These are phyloP conservation scores for Pongo abelii DNA, from an alignment of 2,113 vertebrate species.

Conservation along the genomic window DNA sequence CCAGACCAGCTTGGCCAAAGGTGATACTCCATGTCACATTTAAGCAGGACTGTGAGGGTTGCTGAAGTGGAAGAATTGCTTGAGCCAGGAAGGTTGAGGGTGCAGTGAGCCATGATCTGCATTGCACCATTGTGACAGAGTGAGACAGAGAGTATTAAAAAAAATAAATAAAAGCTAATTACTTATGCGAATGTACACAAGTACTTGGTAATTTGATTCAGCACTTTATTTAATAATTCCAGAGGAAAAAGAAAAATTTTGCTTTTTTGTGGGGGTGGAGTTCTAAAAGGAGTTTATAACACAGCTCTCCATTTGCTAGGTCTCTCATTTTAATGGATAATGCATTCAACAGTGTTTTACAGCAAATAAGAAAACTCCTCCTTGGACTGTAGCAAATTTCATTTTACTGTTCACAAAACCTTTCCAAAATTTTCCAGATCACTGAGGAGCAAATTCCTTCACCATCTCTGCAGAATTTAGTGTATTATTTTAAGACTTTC, in stretches of 20 bases:
- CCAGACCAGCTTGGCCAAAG: too few relatives aligned
- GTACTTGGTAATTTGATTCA: not conserved
- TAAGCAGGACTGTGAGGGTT: too few relatives aligned
- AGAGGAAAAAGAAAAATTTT: not conserved
- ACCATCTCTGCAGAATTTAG: not conserved
- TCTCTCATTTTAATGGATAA: not conserved
- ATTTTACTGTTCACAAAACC: not conserved
- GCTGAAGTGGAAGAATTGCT: too few relatives aligned
- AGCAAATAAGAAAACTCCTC: not conserved
- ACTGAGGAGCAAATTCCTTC: not conserved
- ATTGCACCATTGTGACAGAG: too few relatives aligned
- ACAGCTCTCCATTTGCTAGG: not conserved
- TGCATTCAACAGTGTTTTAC: not conserved
- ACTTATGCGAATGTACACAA: not conserved
- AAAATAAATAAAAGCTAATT: not conserved
- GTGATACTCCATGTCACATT: too few relatives aligned
- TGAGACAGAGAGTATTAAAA: too few relatives aligned
- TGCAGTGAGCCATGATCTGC: too few relatives aligned
- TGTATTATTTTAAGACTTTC: conserved; percentile 14
- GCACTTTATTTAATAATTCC: not conserved
- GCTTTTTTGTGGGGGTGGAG: not conserved
- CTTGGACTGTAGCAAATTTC: not conserved
- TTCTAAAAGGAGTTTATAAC: not conserved
- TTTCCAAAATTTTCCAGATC: not conserved
- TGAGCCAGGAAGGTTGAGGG: too few relatives aligned